Base-by-base conservation (phyloP, 23 tunicate species). In the Oikopleura vanhoeffeni region DNA sequence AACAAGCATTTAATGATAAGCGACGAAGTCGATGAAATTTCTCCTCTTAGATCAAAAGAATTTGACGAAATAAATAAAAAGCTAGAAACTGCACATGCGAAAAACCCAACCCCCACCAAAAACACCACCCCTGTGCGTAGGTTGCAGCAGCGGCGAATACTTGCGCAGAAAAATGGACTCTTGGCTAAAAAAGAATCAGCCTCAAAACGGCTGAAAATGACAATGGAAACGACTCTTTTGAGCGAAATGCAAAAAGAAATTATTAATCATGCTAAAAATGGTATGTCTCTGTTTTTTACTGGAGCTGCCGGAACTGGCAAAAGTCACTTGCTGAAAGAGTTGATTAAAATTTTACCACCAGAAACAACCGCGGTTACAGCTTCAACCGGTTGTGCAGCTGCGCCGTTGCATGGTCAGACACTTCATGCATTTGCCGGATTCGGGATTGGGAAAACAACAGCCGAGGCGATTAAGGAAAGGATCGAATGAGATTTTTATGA, bases 371-470 rank as follows among this genome's bases (percentile, higher is more conserved):
- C 86, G 57, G 91, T 93, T 18, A 93, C 95, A 4, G 98, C 98
- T 1, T 90, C 95, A 39, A 93, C 98, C 0, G 98, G 98, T 42
- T 91, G 91, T 0, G 98, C 98, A 35, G 98, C 98, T 40, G 91
- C 95, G 57, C 98, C 91, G 76, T 87, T 93, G 39, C 95, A 91
- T 40, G 98, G 98, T 4, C 87, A 86, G 87, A 93, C 98, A 0
- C 82, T 93, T 33, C 98, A 93, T 83, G 87, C 94, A 40, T 93
- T 93, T 90, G 98, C 91, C 57, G 98, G 98, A 3, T 83, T 93
- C 40, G 90, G 92, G 39, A 84, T 67, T n/a, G 91, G 86, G 4
- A 85, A 76, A 4, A 39, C 85, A 4, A 64, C 32, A 2, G 79
- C 64, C 13, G 40, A 0, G 0, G n/a, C n/a, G n/a, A n/a, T n/a